A percentile compares a stretch with the other conserved stretches of the same genome.
Evolutionary conservation across 2,113 vertebrate genomes (phyloP).

Genomic region (Semnornis frantzii): DNA sequence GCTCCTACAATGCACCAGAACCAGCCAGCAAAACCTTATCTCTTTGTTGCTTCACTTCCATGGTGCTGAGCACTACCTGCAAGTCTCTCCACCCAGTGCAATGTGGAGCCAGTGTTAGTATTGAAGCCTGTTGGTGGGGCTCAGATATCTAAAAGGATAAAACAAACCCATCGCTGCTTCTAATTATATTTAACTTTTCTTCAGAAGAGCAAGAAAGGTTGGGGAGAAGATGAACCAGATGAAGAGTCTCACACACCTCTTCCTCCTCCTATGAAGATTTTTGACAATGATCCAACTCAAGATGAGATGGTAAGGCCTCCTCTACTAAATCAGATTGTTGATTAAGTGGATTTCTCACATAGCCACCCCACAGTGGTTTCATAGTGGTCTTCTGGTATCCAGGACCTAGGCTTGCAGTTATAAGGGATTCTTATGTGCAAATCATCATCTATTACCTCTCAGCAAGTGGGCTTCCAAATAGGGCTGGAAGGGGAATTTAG

Average conservation of each 20-base stretch:
- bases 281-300: slow-evolving; percentile 92
- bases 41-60: not conserved
- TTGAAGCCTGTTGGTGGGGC: not conserved
- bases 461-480: not conserved
- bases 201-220: slow-evolving; percentile 89
- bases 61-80: not conserved
- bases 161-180: not conserved
- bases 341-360: not conserved
- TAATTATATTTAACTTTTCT: slow-evolving; percentile 67
- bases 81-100: not conserved
- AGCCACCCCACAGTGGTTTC: not conserved
- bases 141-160: not conserved
- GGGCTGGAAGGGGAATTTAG: not conserved
- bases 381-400: not conserved
- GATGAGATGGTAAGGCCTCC: slow-evolving; percentile 90
- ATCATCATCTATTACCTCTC: not conserved
- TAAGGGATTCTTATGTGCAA: not conserved
- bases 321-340: not conserved
- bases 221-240: slow-evolving; percentile 95
- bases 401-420: not conserved
- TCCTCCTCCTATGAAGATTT: slow-evolving; percentile 98
- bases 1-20: not conserved
- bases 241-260: slow-evolving; percentile 93
- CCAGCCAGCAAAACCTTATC: not conserved
- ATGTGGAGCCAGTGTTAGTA: not conserved